Conservation (phyloP, 2,113 vertebrate genomes). For the Nanorana parkeri region DNA sequence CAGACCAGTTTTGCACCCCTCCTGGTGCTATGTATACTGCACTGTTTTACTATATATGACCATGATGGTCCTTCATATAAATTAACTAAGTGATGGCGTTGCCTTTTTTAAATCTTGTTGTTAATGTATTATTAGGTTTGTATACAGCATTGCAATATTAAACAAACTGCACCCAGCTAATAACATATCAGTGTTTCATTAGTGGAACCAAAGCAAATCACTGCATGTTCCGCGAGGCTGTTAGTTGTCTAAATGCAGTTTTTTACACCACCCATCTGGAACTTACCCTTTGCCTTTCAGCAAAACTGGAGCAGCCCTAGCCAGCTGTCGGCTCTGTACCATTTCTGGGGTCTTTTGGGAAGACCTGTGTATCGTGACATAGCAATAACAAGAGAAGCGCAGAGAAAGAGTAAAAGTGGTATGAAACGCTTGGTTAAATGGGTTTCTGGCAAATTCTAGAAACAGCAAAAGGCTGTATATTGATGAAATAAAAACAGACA, state of each 20-base stretch:
- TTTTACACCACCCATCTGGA: conserved; percentile 63
- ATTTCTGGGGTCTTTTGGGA: conserved; percentile 85
- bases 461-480: neutral
- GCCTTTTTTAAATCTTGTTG: too few relatives aligned
- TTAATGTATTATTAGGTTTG: too few relatives aligned
- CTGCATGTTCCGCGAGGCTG: conserved; percentile 21
- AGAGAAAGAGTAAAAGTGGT: neutral
- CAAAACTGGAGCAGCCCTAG: conserved; percentile 88
- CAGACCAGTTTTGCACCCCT: too few relatives aligned
- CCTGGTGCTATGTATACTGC: too few relatives aligned
- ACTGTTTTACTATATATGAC: too few relatives aligned
- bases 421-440: neutral
- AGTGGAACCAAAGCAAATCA: conserved; percentile 61
- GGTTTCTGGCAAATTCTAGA: neutral
- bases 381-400: neutral
- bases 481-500: neutral
- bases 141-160: neutral
- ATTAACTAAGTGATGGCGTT: too few relatives aligned
- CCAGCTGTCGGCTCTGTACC: conserved; percentile 86
- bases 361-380: conserved; percentile 82
- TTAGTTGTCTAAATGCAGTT: conserved; percentile 71
- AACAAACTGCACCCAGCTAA: neutral
- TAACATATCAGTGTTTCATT: conserved; percentile 55
- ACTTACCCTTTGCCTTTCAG: conserved; percentile 98
- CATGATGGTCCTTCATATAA: too few relatives aligned